Percentiles rank a stretch among this genome's conserved stretches.
Evolutionary conservation across 2,888 invertebrate genomes (phyloP).

Genomic region (Trichogramma dendrolimi): DNA sequence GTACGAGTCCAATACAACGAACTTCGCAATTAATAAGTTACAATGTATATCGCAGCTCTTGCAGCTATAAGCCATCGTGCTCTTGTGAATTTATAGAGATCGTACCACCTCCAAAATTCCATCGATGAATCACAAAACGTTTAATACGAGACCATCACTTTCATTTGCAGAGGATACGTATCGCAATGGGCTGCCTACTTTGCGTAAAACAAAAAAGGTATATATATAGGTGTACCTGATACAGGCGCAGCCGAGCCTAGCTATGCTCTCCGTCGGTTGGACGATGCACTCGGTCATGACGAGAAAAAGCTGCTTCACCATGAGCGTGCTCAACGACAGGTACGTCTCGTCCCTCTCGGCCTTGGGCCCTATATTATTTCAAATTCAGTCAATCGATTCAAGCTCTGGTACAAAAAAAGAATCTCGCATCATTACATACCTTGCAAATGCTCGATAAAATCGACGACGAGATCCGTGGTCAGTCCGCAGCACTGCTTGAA

Average conservation of each 20-base stretch:
- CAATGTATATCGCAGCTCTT: too few species aligned
- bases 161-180: too few species aligned
- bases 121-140: too few species aligned
- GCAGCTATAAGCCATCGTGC: too few species aligned
- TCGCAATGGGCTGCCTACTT: too few species aligned
- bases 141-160: too few species aligned
- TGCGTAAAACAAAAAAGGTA: too few species aligned
- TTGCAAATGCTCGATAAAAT: constrained; percentile 74
- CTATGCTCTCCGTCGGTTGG: constrained; percentile 84
- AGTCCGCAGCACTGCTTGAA: constrained; percentile 94
- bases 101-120: too few species aligned
- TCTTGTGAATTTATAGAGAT: too few species aligned
- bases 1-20: too few species aligned
- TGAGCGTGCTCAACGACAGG: constrained; percentile 61
- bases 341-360: constrained; percentile 40
- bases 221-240: constrained; percentile 56
- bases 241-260: constrained; percentile 87
- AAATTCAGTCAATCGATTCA: not conserved
- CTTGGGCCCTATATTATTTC: constrained; percentile 39
- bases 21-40: too few species aligned
- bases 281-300: constrained; percentile 88
- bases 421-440: constrained; percentile 48
- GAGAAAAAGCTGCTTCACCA: constrained; percentile 78
- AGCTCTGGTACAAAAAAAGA: not conserved
- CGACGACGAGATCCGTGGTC: constrained; percentile 85